phyloP scores from a whole-genome alignment of 1,140 invertebrate genomes.

The Danaus plexippus region DNA sequence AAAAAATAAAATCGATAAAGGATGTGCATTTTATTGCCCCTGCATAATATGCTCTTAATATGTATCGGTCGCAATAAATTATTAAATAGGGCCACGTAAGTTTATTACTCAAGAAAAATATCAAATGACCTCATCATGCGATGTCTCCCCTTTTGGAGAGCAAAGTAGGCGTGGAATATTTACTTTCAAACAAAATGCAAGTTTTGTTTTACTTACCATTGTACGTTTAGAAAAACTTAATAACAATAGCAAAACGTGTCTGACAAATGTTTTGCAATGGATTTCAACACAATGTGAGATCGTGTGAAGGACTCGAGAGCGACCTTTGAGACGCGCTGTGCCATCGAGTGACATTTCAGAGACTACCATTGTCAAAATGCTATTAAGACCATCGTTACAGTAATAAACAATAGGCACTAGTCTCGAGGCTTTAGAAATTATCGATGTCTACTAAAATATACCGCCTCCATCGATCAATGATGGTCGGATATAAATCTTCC shows the following conservation, averaged over 20 bases:
- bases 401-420: slow-evolving; percentile 20
- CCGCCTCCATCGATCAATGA: slow-evolving; percentile 10
- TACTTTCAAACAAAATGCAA: neutral
- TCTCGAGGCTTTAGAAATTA: slow-evolving; percentile 18
- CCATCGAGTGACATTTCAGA: slow-evolving; percentile 36
- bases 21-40: no score
- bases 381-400: slow-evolving; percentile 20
- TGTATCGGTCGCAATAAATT: neutral
- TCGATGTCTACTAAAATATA: slow-evolving; percentile 24
- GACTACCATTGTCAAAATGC: slow-evolving; percentile 26
- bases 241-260: slow-evolving; percentile 10
- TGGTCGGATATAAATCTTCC: slow-evolving; percentile 2
- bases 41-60: no score
- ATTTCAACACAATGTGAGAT: slow-evolving; percentile 31
- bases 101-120: slow-evolving; percentile 1
- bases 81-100: neutral
- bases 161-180: slow-evolving; percentile 10
- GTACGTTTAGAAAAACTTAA: neutral
- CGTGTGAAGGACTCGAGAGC: slow-evolving; percentile 35
- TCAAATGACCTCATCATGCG: slow-evolving; percentile 10
- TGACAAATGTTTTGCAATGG: slow-evolving; percentile 28
- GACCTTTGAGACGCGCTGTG: slow-evolving; percentile 31
- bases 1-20: no score
- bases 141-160: slow-evolving; percentile 18
- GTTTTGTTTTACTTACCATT: neutral